Conservation (phyloP, 2,113 vertebrate genomes). For the Sebastes schlegelii region DNA sequence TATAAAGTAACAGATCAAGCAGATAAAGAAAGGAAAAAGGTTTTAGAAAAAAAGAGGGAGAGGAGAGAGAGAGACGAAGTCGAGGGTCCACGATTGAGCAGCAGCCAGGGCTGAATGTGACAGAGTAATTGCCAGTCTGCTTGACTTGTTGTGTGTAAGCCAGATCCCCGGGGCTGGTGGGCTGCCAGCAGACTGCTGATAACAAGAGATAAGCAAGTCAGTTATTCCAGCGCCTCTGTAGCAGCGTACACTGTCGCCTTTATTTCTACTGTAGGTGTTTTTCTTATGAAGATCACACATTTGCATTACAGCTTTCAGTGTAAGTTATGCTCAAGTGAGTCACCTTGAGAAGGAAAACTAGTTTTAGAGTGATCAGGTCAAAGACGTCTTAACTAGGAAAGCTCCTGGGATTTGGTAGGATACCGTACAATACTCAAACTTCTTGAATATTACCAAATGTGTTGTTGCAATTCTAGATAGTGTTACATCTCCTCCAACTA, state of each 20-base stretch:
- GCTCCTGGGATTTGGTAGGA: not conserved
- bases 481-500: not conserved
- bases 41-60: constrained; percentile 4
- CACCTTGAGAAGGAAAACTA: not conserved
- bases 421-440: not conserved
- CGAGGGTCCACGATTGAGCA: constrained; percentile 6
- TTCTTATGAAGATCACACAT: constrained; percentile 3
- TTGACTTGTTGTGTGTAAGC: constrained; percentile 70
- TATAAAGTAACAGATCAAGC: constrained; percentile 12
- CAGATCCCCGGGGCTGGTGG: constrained; percentile 62
- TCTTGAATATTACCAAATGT: not conserved
- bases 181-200: constrained; percentile 69
- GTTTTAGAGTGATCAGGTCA: not conserved
- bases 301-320: not conserved
- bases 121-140: constrained; percentile 74
- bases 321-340: not conserved
- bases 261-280: not conserved
- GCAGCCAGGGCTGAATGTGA: constrained; percentile 59
- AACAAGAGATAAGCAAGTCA: constrained; percentile 72
- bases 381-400: not conserved
- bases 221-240: constrained; percentile 55
- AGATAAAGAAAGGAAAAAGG: not conserved
- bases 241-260: constrained; percentile 36
- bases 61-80: not conserved
- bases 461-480: not conserved